These are phyloP conservation scores for Elymnias hypermnestra DNA, from an alignment of 1,140 invertebrate genomes.

Conservation along the genomic window DNA sequence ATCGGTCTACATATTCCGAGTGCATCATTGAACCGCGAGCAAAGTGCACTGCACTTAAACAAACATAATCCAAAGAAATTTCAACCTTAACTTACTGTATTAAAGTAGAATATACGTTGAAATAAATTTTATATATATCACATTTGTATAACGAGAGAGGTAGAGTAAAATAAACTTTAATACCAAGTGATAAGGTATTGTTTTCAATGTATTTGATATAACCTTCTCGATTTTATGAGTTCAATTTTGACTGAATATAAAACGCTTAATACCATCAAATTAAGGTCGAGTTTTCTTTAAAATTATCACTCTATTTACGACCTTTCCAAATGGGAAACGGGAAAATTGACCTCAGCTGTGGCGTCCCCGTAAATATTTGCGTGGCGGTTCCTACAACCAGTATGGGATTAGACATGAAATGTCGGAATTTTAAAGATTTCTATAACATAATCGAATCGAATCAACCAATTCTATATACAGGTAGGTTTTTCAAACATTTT, in stretches of 20 bases:
- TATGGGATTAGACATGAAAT: slow-evolving; percentile 49
- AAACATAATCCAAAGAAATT: slow-evolving; percentile 10
- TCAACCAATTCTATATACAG: too few relatives aligned
- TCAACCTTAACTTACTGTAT: too few relatives aligned
- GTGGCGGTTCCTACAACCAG: slow-evolving; percentile 38
- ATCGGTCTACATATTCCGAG: slow-evolving; percentile 53
- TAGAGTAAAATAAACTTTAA: too few relatives aligned
- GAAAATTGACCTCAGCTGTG: slow-evolving; percentile 65
- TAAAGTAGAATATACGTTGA: too few relatives aligned
- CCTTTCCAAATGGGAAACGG: slow-evolving; percentile 19
- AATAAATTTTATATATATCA: too few relatives aligned
- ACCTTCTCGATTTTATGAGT: slow-evolving; percentile 39
- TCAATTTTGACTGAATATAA: too few relatives aligned
- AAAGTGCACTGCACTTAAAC: slow-evolving; percentile 48
- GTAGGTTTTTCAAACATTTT: too few relatives aligned
- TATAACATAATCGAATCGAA: too few relatives aligned
- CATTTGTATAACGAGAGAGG: too few relatives aligned
- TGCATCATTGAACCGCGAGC: slow-evolving; percentile 41
- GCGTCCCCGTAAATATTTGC: slow-evolving; percentile 63
- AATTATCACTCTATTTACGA: slow-evolving; percentile 10
- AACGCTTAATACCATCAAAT: too few relatives aligned
- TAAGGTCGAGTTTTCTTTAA: slow-evolving; percentile 21
- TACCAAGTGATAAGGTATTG: slow-evolving; percentile 34
- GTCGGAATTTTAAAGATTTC: slow-evolving; percentile 51
- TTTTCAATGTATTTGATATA: slow-evolving; percentile 29